phyloP scores from a whole-genome alignment of 2,888 invertebrate species.

The Pseudeuparius sepicola region DNA sequence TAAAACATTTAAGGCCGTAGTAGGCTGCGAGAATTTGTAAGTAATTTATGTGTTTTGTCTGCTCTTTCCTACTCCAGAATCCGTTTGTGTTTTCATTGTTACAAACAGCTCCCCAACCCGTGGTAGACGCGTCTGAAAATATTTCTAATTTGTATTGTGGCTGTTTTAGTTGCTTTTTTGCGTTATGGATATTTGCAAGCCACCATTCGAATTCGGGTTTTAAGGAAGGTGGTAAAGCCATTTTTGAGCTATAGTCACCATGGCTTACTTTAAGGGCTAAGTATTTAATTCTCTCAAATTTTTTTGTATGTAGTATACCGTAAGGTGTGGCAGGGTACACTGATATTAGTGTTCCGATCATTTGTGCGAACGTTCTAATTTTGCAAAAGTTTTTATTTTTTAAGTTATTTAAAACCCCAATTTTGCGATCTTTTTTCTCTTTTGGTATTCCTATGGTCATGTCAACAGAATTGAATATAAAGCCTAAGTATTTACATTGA shows the following conservation, averaged over 20 bases:
- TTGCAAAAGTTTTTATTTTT: no score
- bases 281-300: conserved; percentile 2
- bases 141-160: conserved; percentile 12
- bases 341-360: conserved; percentile 8
- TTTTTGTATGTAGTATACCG: conserved; percentile 1
- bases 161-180: neutral
- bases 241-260: conserved; percentile 1
- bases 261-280: neutral
- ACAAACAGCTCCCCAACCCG: conserved; percentile 23
- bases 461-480: conserved; percentile 7
- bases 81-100: neutral
- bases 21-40: conserved; percentile 16
- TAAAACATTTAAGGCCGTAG: conserved; percentile 18
- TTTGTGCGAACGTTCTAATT: conserved; percentile 4
- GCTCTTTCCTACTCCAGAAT: conserved; percentile 19
- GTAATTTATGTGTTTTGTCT: conserved; percentile 18
- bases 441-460: no score
- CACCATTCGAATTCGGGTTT: conserved; percentile 7
- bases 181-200: no score
- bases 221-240: neutral
- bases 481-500: conserved; percentile 8
- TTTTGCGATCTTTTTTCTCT: no score
- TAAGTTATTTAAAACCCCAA: no score
- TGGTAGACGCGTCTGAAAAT: conserved; percentile 15
- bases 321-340: conserved; percentile 5